Evolutionary conservation across 2,797 vertebrate genomes (phyloP).

Genomic region (Protonibea diacanthus): DNA sequence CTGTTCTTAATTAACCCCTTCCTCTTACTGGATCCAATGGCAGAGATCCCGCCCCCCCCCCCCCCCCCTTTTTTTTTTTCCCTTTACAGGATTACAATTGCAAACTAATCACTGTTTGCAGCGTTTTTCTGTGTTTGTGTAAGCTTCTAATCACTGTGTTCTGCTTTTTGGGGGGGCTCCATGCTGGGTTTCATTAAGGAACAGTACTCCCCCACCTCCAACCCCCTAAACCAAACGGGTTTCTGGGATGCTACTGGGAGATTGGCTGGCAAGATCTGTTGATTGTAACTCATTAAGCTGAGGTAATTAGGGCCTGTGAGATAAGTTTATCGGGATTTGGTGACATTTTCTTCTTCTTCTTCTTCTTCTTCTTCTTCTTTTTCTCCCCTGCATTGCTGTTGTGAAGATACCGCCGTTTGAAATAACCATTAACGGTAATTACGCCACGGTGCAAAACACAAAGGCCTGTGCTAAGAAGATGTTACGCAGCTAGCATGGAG

Average conservation of each 20-base stretch:
- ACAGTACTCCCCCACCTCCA: slow-evolving; percentile 65
- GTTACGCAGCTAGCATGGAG: slow-evolving; percentile 30
- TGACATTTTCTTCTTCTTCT: slow-evolving; percentile 46
- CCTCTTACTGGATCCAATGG: slow-evolving; percentile 21
- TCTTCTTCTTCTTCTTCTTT: background rate
- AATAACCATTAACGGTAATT: slow-evolving; percentile 71
- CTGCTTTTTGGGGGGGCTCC: slow-evolving; percentile 63
- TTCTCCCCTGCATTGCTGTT: slow-evolving; percentile 31
- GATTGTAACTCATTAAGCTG: slow-evolving; percentile 77
- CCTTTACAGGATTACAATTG: slow-evolving; percentile 75
- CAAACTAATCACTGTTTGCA: slow-evolving; percentile 79
- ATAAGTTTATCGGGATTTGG: slow-evolving; percentile 67
- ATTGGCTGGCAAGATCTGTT: slow-evolving; percentile 64
- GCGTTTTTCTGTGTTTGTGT: slow-evolving; percentile 74
- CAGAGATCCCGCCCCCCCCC: too few relatives aligned
- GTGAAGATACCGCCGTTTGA: slow-evolving; percentile 56
- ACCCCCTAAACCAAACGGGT: slow-evolving; percentile 63
- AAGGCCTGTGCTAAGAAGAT: slow-evolving; percentile 43
- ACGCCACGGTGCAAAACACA: slow-evolving; percentile 48
- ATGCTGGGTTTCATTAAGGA: slow-evolving; percentile 81
- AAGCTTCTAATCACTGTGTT: slow-evolving; percentile 80
- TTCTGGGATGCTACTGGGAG: slow-evolving; percentile 66
- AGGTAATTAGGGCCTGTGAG: slow-evolving; percentile 74
- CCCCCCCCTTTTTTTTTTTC: slow-evolving; percentile 35
- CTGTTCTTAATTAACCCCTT: slow-evolving; percentile 68